These are phyloP conservation scores for Melitaea athalia DNA, from an alignment of 2,888 invertebrate species.

Conservation along the genomic window DNA sequence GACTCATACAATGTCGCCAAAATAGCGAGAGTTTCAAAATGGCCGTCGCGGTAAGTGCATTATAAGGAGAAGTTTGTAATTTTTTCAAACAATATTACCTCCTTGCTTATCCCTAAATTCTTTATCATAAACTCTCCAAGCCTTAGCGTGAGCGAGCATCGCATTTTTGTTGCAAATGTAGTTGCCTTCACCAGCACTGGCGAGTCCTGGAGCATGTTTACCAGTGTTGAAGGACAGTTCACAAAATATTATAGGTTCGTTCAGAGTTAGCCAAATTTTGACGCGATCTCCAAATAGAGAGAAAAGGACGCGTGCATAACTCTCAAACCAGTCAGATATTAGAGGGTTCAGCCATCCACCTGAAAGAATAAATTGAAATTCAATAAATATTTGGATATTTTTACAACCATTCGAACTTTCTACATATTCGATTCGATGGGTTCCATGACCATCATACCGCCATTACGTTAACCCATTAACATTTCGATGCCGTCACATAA, in stretches of 20 bases:
- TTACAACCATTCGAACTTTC: no score
- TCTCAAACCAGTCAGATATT: conserved; percentile 83
- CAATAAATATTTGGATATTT: no score
- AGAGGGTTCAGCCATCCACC: conserved; percentile 86
- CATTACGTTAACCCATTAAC: no score
- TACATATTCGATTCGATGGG: no score
- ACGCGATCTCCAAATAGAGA: conserved; percentile 82
- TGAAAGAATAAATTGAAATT: conserved; percentile 42
- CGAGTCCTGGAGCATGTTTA: neutral
- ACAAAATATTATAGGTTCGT: conserved; percentile 82
- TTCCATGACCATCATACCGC: no score
- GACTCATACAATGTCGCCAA: no score
- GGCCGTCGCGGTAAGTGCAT: no score
- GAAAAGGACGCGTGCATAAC: conserved; percentile 81
- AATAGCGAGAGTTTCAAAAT: no score
- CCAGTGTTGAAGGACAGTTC: conserved; percentile 62
- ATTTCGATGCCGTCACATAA: no score
- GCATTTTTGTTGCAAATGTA: neutral
- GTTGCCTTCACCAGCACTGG: neutral
- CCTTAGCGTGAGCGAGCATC: conserved; percentile 80
- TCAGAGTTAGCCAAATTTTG: conserved; percentile 86
- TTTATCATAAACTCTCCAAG: conserved; percentile 80
- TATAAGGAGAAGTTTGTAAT: no score
- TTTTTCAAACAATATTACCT: neutral
- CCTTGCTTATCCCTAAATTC: conserved; percentile 68